These are phyloP conservation scores for Aleiodes alternator DNA, from an alignment of 2,888 invertebrate species.

Conservation along the genomic window DNA sequence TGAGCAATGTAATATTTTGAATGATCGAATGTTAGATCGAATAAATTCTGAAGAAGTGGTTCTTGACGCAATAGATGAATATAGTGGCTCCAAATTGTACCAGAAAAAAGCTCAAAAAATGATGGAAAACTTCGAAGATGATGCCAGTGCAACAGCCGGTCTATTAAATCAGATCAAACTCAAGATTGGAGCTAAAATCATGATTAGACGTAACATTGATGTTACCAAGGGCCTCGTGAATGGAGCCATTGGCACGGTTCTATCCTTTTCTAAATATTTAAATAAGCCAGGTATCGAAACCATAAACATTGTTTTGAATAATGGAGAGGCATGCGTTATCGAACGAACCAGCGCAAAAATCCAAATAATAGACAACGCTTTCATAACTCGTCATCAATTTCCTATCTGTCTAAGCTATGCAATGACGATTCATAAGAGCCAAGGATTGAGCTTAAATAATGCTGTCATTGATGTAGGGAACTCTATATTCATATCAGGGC, in stretches of 20 bases:
- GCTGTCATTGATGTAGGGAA: too few species aligned
- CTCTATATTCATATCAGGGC: too few species aligned
- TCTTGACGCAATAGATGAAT: slow-evolving; percentile 52
- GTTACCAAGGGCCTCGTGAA: slow-evolving; percentile 60
- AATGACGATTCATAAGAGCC: too few species aligned
- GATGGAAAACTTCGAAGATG: slow-evolving; percentile 52
- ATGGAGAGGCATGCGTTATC: not conserved
- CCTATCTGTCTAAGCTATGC: too few species aligned
- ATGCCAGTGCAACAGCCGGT: too few species aligned
- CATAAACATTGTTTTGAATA: not conserved
- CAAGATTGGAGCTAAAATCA: too few species aligned
- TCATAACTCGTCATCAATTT: too few species aligned
- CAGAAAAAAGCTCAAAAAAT: slow-evolving; percentile 50
- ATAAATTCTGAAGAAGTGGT: not conserved
- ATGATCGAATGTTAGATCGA: too few species aligned
- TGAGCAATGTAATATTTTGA: too few species aligned
- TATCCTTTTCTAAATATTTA: slow-evolving; percentile 45
- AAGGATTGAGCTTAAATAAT: too few species aligned
- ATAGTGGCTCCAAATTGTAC: slow-evolving; percentile 51
- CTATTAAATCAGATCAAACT: too few species aligned
- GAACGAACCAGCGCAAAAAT: not conserved
- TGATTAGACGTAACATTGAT: slow-evolving; percentile 26
- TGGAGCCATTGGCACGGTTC: slow-evolving; percentile 58
- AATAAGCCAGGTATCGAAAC: slow-evolving; percentile 46
- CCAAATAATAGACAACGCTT: not conserved